phyloP scores from a whole-genome alignment of 2,797 vertebrate species.

The Chelonia mydas region DNA sequence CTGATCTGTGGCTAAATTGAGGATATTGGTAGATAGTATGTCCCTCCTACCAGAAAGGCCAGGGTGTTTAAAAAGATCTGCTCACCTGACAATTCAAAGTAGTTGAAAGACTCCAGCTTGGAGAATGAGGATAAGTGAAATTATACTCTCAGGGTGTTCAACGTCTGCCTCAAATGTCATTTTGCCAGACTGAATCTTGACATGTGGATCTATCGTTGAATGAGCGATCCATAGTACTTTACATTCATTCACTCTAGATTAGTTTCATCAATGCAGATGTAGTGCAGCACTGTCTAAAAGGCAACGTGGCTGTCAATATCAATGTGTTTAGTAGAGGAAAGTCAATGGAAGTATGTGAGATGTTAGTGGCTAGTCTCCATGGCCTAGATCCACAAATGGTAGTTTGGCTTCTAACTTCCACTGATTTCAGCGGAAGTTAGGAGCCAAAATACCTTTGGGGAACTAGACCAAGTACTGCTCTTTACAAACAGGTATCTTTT shows the following conservation, averaged over 20 bases:
- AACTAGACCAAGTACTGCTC: background rate
- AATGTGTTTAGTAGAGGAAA: conserved; percentile 15
- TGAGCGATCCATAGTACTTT: conserved; percentile 2
- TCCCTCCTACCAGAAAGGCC: background rate
- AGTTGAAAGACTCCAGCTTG: background rate
- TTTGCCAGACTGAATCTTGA: background rate
- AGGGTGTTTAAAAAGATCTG: background rate
- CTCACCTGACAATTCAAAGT: too few relatives aligned
- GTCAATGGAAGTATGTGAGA: background rate
- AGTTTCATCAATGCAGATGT: conserved; percentile 27
- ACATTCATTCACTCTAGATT: background rate
- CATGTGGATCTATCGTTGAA: background rate
- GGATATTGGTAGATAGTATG: background rate
- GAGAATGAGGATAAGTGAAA: background rate
- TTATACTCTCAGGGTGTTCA: background rate
- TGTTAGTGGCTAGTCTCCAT: background rate
- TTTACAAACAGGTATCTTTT: background rate
- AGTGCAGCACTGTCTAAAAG: conserved; percentile 2
- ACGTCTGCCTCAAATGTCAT: background rate
- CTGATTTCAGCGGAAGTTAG: background rate
- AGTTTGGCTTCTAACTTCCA: background rate
- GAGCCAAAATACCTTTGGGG: background rate
- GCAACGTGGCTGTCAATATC: conserved; percentile 12
- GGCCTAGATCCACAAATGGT: background rate
- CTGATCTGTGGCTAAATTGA: background rate